These are phyloP conservation scores for Dioctria linearis DNA, from an alignment of 2,888 invertebrate species.

Conservation along the genomic window DNA sequence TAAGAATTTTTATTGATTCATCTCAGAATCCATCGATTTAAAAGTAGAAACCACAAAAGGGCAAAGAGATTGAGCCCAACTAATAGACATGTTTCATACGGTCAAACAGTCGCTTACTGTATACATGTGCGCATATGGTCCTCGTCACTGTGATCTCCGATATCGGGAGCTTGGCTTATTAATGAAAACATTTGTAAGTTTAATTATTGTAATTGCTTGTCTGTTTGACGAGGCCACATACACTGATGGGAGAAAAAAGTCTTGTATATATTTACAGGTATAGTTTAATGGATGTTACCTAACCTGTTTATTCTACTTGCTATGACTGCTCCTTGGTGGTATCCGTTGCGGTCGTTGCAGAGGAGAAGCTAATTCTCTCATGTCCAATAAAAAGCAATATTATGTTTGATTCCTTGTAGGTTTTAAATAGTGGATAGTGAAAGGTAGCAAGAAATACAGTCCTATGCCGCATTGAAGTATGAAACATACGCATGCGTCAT, in stretches of 20 bases:
- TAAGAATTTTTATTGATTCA: constrained; percentile 45
- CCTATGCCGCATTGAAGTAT: background rate
- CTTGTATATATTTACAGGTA: constrained; percentile 8
- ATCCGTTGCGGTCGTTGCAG: background rate
- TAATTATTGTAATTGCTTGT: constrained; percentile 49
- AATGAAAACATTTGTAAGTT: constrained; percentile 53
- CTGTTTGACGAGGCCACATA: constrained; percentile 17
- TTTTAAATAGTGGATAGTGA: constrained; percentile 4
- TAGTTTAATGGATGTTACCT: constrained; percentile 11
- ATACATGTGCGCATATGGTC: background rate
- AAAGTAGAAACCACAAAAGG: constrained; percentile 28
- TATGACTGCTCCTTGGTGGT: background rate
- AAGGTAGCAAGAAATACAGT: constrained; percentile 10
- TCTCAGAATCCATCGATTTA: constrained; percentile 12
- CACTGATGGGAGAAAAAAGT: background rate
- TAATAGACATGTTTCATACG: constrained; percentile 46
- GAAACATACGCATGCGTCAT: background rate
- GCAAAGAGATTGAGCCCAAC: constrained; percentile 13
- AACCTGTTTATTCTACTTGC: constrained; percentile 14
- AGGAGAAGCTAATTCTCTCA: constrained; percentile 15
- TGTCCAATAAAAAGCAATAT: constrained; percentile 36
- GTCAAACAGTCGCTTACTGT: background rate
- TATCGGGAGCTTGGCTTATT: constrained; percentile 45
- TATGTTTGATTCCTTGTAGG: constrained; percentile 35
- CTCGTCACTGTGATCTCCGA: constrained; percentile 9